phyloP scores from a whole-genome alignment of 2,797 vertebrate genomes.

The Hafferia zeledoni region DNA sequence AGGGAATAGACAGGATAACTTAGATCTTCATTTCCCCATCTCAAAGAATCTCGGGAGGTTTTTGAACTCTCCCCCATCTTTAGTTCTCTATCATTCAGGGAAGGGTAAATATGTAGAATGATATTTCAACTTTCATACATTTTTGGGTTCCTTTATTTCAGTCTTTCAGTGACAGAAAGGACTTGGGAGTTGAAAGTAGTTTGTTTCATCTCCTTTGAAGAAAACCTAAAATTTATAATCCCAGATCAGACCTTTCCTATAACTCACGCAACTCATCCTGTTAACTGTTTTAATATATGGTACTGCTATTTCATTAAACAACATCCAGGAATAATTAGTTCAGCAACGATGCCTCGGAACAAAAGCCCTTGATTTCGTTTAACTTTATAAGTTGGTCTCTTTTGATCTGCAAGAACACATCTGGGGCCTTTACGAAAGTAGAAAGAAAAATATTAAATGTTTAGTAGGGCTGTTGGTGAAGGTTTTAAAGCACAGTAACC shows the following conservation, averaged over 20 bases:
- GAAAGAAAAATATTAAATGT: conserved; percentile 80
- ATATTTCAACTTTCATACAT: conserved; percentile 60
- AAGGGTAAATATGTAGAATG: conserved; percentile 58
- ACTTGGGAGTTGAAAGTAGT: conserved; percentile 73
- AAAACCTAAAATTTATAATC: conserved; percentile 81
- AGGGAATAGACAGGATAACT: neutral
- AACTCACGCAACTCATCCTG: conserved; percentile 80
- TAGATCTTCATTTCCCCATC: conserved; percentile 32
- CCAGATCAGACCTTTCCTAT: conserved; percentile 78
- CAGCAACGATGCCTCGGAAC: conserved; percentile 81
- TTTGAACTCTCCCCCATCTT: conserved; percentile 55
- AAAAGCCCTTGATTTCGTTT: conserved; percentile 82
- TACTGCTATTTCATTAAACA: conserved; percentile 82
- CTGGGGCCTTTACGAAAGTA: conserved; percentile 82
- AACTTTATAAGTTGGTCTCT: conserved; percentile 80
- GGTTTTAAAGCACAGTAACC: conserved; percentile 73
- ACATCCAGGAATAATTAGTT: conserved; percentile 86
- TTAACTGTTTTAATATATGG: conserved; percentile 79
- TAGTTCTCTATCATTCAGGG: conserved; percentile 26
- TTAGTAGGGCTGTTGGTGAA: conserved; percentile 66
- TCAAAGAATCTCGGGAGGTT: neutral
- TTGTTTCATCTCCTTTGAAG: conserved; percentile 81
- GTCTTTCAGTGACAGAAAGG: conserved; percentile 68
- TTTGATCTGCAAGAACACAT: conserved; percentile 84
- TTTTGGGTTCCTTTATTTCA: conserved; percentile 69